Evolutionary conservation across 2,888 invertebrate species (phyloP).

Genomic region (Eurytoma californica): DNA sequence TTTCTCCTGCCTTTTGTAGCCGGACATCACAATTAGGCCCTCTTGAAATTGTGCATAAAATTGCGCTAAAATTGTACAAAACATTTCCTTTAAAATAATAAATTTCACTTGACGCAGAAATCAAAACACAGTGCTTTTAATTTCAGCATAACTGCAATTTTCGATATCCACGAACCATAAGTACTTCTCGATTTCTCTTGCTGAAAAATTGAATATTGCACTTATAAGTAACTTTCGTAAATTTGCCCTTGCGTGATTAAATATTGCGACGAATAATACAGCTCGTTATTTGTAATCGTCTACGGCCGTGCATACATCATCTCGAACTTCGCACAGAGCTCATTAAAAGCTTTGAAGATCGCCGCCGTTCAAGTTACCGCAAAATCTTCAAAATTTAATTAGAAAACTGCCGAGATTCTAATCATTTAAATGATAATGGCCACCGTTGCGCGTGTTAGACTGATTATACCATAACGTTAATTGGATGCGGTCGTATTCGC

Average conservation of each 20-base stretch:
- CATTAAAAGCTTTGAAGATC: slow-evolving; percentile 52
- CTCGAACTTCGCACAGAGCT: slow-evolving; percentile 32
- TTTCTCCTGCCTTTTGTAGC: not conserved
- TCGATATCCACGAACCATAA: not conserved
- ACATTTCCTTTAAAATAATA: no score
- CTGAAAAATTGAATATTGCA: not conserved
- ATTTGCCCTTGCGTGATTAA: slow-evolving; percentile 8
- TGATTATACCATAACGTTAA: slow-evolving; percentile 46
- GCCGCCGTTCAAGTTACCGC: slow-evolving; percentile 50
- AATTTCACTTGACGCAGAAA: no score
- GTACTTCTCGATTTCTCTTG: not conserved
- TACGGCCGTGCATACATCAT: not conserved
- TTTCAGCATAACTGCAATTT: slow-evolving; percentile 20
- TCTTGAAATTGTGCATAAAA: not conserved
- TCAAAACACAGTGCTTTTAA: slow-evolving; percentile 6
- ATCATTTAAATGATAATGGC: slow-evolving; percentile 61
- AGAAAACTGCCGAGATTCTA: slow-evolving; percentile 58
- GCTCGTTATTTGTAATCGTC: slow-evolving; percentile 29
- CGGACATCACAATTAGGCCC: not conserved
- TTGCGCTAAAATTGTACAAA: not conserved
- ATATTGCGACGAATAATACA: slow-evolving; percentile 14
- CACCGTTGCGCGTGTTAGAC: slow-evolving; percentile 45
- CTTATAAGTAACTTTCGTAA: slow-evolving; percentile 9
- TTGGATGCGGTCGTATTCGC: slow-evolving; percentile 45
- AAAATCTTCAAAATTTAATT: slow-evolving; percentile 64